Percentiles rank a stretch among this genome's conserved stretches.
Evolutionary conservation across 2,888 invertebrate species (phyloP).

Genomic region (Agrotis ipsilon): DNA sequence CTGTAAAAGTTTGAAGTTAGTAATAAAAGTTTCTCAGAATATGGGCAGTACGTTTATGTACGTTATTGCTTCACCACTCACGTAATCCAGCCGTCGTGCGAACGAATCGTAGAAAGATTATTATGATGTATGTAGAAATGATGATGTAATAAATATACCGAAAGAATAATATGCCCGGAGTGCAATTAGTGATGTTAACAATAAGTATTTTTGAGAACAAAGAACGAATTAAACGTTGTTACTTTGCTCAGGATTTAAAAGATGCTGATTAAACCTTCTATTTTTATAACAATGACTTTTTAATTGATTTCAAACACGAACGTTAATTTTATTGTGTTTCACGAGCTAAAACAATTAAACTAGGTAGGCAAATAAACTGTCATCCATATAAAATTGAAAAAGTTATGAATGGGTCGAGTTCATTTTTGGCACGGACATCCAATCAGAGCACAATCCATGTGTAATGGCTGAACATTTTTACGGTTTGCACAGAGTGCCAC

Average conservation of each 20-base stretch:
- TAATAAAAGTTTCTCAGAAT: constrained; percentile 50
- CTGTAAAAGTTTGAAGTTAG: constrained; percentile 41
- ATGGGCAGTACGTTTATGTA: constrained; percentile 26
- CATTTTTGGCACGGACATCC: constrained; percentile 43
- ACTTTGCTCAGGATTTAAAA: constrained; percentile 23
- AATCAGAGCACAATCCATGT: constrained; percentile 63
- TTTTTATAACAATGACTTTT: constrained; percentile 26
- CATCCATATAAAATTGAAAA: constrained; percentile 25
- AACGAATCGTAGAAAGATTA: constrained; percentile 30
- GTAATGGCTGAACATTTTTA: constrained; percentile 70
- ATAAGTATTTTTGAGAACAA: constrained; percentile 15
- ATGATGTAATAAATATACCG: constrained; percentile 38
- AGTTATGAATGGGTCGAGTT: constrained; percentile 28
- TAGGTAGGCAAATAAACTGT: constrained; percentile 1
- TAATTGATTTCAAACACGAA: constrained; percentile 33
- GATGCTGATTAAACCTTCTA: constrained; percentile 29
- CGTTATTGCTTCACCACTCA: constrained; percentile 29
- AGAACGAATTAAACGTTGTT: constrained; percentile 1
- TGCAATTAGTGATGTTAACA: constrained; percentile 2
- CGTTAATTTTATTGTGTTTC: neutral
- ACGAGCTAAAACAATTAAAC: constrained; percentile 9
- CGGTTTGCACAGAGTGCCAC: constrained; percentile 53
- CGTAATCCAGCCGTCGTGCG: constrained; percentile 44
- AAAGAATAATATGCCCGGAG: constrained; percentile 6
- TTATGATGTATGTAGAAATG: constrained; percentile 26